These are phyloP conservation scores for Phrynosoma blainvillii DNA, from an alignment of 2,113 vertebrate genomes.

Conservation along the genomic window DNA sequence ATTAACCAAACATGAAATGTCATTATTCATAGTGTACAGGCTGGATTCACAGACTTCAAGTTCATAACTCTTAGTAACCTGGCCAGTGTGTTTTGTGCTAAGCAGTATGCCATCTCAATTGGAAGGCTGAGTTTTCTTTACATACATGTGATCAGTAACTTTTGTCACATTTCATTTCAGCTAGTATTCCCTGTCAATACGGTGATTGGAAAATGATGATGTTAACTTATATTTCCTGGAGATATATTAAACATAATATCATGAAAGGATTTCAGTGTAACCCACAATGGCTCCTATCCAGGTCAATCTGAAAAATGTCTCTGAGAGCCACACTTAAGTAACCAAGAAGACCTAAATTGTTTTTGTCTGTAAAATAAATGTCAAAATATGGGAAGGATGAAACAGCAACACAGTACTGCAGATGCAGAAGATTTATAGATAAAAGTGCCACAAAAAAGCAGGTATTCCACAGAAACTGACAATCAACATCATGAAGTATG, in stretches of 20 bases:
- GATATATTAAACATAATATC: not conserved
- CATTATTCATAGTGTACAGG: not conserved
- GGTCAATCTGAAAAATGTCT: not conserved
- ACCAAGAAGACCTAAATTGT: not conserved
- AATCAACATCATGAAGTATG: not conserved
- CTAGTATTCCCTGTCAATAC: not conserved
- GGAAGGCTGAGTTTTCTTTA: not conserved
- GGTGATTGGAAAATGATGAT: not conserved
- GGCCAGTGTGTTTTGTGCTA: not conserved
- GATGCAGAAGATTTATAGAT: not conserved
- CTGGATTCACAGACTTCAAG: not conserved
- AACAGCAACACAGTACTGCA: not conserved
- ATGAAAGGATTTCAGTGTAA: not conserved
- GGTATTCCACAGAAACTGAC: not conserved
- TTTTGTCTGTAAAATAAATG: not conserved
- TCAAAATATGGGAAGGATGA: not conserved
- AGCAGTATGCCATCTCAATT: not conserved
- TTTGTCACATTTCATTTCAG: not conserved
- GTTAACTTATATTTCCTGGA: not conserved
- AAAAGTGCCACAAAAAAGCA: not conserved
- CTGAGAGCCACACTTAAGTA: not conserved
- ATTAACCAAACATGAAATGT: not conserved
- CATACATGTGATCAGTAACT: not conserved
- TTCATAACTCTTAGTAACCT: not conserved
- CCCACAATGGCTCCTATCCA: not conserved